Evolutionary conservation across 2,113 vertebrate genomes (phyloP).

Genomic region (Seriola aureovittata): DNA sequence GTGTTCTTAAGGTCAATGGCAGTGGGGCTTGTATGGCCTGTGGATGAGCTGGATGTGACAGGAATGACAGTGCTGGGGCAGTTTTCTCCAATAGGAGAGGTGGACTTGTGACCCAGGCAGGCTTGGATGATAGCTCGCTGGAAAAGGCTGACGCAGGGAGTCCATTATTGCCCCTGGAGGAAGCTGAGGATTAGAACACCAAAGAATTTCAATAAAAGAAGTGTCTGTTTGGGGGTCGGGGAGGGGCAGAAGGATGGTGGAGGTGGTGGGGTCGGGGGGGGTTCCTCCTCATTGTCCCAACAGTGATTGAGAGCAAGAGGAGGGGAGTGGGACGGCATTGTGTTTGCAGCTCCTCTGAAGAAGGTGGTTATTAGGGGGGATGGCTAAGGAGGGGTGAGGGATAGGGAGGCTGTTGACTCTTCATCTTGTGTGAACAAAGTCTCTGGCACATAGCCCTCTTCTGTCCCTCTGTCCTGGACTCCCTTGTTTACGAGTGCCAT

Average conservation of each 20-base stretch:
- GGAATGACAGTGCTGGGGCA: slow-evolving; percentile 47
- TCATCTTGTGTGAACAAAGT: slow-evolving; percentile 89
- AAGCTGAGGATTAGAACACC: slow-evolving; percentile 90
- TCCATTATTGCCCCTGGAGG: slow-evolving; percentile 88
- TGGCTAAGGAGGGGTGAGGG: slow-evolving; percentile 78
- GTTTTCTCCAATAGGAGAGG: slow-evolving; percentile 51
- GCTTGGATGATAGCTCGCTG: slow-evolving; percentile 80
- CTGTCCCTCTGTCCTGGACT: slow-evolving; percentile 75
- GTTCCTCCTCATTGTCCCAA: slow-evolving; percentile 83
- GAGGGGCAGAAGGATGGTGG: slow-evolving; percentile 76
- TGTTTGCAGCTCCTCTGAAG: slow-evolving; percentile 82
- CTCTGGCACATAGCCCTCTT: slow-evolving; percentile 80
- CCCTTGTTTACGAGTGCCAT: slow-evolving; percentile 85
- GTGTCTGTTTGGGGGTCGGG: slow-evolving; percentile 87
- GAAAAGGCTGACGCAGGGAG: slow-evolving; percentile 87
- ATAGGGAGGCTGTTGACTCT: slow-evolving; percentile 88
- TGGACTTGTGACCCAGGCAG: slow-evolving; percentile 83
- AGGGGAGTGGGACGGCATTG: slow-evolving; percentile 85
- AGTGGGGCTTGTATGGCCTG: background rate
- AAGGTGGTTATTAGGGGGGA: slow-evolving; percentile 83
- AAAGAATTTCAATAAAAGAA: slow-evolving; percentile 91
- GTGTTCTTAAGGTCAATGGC: slow-evolving; percentile 13
- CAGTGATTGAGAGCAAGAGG: slow-evolving; percentile 86
- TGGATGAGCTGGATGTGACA: slow-evolving; percentile 49
- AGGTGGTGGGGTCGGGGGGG: slow-evolving; percentile 56